These are phyloP conservation scores for Gastrophysa polygoni DNA, from an alignment of 2,888 invertebrate genomes.

Conservation along the genomic window DNA sequence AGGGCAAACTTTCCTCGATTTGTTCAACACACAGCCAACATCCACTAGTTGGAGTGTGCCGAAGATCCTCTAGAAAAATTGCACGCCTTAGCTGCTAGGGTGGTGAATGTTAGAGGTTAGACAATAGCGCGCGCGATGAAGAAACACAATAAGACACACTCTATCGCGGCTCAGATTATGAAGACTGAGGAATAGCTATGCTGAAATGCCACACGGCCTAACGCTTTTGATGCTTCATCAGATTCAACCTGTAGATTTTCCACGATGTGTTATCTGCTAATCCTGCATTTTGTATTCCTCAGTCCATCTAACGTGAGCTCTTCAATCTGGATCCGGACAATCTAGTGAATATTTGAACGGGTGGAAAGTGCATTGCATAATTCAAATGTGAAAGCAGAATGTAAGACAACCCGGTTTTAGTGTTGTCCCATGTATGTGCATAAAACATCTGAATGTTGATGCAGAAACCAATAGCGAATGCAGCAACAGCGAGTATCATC, in stretches of 20 bases:
- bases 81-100: constrained; percentile 45
- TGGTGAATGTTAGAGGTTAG: constrained; percentile 37
- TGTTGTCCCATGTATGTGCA: not conserved
- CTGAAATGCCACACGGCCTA: not conserved
- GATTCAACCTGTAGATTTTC: no score
- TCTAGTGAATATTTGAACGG: constrained; percentile 9
- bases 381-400: not conserved
- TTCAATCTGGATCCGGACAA: constrained; percentile 10
- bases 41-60: constrained; percentile 31
- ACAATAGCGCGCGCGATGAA: constrained; percentile 19
- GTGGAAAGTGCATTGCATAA: not conserved
- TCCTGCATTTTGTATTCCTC: not conserved
- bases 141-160: constrained; percentile 6
- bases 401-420: not conserved
- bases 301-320: not conserved
- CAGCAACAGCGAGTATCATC: not conserved
- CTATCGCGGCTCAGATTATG: not conserved
- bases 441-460: not conserved
- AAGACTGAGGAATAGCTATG: not conserved
- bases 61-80: constrained; percentile 39
- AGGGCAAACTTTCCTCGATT: constrained; percentile 1
- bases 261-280: not conserved
- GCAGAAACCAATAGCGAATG: not conserved
- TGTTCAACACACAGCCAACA: constrained; percentile 21
- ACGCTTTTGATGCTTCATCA: no score